Conservation (phyloP, 1,140 invertebrate genomes). For the Sarcophaga peregrina region DNA sequence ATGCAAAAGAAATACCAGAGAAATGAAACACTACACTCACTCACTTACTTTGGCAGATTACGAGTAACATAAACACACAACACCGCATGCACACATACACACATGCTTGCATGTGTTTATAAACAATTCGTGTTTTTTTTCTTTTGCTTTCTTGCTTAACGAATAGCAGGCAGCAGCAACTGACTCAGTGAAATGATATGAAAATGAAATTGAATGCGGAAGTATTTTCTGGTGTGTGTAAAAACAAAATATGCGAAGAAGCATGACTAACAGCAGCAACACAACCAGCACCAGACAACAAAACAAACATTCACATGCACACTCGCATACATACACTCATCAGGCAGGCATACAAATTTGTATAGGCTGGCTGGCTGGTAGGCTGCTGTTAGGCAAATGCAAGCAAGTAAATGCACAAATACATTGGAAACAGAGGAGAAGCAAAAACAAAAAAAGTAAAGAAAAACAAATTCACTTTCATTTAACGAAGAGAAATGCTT, state of each 20-base stretch:
- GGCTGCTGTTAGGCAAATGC: constrained; percentile 25
- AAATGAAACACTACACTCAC: not conserved
- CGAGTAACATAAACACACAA: no score
- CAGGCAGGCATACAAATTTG: not conserved
- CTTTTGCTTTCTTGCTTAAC: not conserved
- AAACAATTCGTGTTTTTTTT: no score
- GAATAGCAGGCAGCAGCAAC: not conserved
- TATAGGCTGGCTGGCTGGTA: not conserved
- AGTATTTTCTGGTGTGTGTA: constrained; percentile 36
- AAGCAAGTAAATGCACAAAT: not conserved
- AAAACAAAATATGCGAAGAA: not conserved
- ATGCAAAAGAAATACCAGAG: not conserved
- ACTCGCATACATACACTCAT: not conserved
- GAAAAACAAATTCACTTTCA: constrained; percentile 39
- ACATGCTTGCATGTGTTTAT: no score
- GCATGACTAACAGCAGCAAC: constrained; percentile 30
- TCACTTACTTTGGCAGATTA: no score
- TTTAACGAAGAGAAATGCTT: not conserved
- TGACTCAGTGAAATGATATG: constrained; percentile 42
- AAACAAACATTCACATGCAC: not conserved
- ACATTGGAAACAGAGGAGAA: not conserved
- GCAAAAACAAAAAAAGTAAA: not conserved
- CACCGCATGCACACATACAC: no score
- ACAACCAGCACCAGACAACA: constrained; percentile 21
- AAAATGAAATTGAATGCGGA: constrained; percentile 47